Conservation (phyloP, 2,888 invertebrate species). For the Sinhomidia bicolor region DNA sequence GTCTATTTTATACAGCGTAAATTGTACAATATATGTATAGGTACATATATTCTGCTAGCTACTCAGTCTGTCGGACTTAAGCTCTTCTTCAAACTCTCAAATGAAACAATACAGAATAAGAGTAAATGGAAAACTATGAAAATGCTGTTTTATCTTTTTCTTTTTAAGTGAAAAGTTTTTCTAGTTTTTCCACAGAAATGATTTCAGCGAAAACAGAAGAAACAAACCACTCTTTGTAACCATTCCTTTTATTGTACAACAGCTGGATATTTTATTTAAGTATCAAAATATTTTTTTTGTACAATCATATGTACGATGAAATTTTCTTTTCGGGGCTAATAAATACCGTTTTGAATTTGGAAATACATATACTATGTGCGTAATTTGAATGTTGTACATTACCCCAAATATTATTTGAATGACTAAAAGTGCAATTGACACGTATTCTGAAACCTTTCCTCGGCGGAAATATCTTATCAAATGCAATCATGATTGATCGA, state of each 20-base stretch:
- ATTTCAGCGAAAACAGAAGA: slow-evolving; percentile 41
- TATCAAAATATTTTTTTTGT: neutral
- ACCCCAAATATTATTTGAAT: too few relatives aligned
- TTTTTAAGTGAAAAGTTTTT: slow-evolving; percentile 57
- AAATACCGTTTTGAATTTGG: too few relatives aligned
- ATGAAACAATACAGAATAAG: slow-evolving; percentile 3
- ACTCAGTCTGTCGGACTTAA: slow-evolving; percentile 24
- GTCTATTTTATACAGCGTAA: neutral
- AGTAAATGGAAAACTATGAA: neutral
- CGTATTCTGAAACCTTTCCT: too few relatives aligned
- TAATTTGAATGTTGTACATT: too few relatives aligned
- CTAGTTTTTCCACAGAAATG: slow-evolving; percentile 40
- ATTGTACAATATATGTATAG: too few relatives aligned
- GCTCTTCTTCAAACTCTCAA: slow-evolving; percentile 53
- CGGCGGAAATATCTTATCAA: too few relatives aligned
- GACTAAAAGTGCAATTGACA: too few relatives aligned
- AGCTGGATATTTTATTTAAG: neutral
- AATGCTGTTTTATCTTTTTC: slow-evolving; percentile 45
- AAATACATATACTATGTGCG: too few relatives aligned
- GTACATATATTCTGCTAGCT: neutral
- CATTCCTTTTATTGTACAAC: neutral
- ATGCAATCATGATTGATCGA: too few relatives aligned
- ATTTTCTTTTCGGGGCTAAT: too few relatives aligned
- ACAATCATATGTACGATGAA: neutral
- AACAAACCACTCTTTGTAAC: neutral